Evolutionary conservation across 2,888 invertebrate genomes (phyloP), one percentile per base, ranked within the genome.

Genomic region (Cabera pusaria): DNA sequence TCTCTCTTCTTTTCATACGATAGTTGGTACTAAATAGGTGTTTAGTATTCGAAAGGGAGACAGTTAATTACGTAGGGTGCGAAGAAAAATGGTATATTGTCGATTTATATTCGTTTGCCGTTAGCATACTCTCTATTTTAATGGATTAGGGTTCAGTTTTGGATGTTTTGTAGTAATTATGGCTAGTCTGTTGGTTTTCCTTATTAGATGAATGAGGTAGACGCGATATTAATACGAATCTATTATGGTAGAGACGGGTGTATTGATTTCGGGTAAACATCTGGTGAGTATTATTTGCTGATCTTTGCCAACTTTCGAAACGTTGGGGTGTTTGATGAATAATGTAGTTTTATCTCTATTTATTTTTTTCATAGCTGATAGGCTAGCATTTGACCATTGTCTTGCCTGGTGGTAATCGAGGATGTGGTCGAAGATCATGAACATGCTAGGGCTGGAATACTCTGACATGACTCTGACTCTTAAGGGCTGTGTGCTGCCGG

Each of bases 1-100:
- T 61, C 41, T 3, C 36, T 24, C 1, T 75, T 70, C 44, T 66
- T 52, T 19, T 75, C 67, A 48, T 40, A 41, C 65, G 69, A 76
- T 80, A 81, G 77, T 77, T 73, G 64, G 62, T 72, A 80, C 82
- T 85, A 86, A 87, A 86, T 86, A 86, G 83, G 82, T 80, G 81
- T 87, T 88, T 87, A 86, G 86, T 85, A 87, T 86, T 87, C 87
- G 70, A 77, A 76, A 83, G 85, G 87, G 87, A 75, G 77, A 69
- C 71, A 72, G 77, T 85, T 87, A 87, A 87, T 87, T 86, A 79
- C 71, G 69, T 74, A 69, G 85, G 86, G 82, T 75, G 82, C 65
- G 68, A 73, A 72, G 82, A 82, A 85, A 86, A 84, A 87, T 78
- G 63, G 65, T 61, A 58, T 55, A 56, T n/a, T 58, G 52, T 61